Conservation (phyloP, 2,113 vertebrate species). For the Ahaetulla prasina region DNA sequence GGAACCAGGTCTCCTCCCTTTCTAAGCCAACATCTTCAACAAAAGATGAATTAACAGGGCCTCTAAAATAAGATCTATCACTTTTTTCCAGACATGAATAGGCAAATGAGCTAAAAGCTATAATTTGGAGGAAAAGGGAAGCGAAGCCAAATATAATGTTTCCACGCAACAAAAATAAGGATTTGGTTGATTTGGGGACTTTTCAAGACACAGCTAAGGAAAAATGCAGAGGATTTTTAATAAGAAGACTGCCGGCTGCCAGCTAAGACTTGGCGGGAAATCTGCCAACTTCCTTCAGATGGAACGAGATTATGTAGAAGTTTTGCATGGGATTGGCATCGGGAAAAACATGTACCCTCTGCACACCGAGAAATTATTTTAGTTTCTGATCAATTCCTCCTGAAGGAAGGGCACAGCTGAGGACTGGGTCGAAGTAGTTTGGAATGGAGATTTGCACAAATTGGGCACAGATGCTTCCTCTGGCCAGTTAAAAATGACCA, state of each 20-base stretch:
- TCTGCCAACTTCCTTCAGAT: background rate
- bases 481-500: background rate
- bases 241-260: background rate
- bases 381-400: background rate
- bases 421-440: background rate
- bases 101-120: background rate
- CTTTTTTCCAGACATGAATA: background rate
- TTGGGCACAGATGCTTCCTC: background rate
- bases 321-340: background rate
- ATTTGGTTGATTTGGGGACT: background rate
- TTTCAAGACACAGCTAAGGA: background rate
- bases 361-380: background rate
- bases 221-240: background rate
- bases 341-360: background rate
- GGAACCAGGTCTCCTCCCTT: background rate
- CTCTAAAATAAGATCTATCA: background rate
- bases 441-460: background rate
- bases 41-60: background rate
- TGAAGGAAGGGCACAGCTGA: background rate
- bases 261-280: background rate
- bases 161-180: too few relatives aligned
- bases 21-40: background rate
- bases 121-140: background rate
- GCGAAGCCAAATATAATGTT: background rate
- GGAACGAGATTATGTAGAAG: background rate